Base-by-base conservation (phyloP, 2,888 invertebrate genomes). In the Dasypolia templi region DNA sequence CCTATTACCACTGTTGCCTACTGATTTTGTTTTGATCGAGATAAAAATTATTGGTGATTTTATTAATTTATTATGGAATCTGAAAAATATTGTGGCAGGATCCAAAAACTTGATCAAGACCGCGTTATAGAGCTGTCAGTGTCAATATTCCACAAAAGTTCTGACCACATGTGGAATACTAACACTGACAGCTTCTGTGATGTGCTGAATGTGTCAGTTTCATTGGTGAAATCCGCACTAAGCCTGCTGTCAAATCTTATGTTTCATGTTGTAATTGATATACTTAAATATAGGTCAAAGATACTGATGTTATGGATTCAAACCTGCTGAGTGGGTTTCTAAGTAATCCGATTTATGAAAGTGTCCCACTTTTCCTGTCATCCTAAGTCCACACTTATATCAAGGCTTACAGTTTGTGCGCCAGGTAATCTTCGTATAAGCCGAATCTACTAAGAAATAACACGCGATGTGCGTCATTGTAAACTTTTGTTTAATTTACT, bases 1-100 rank as follows among this genome's bases (percentile, higher is more conserved):
- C 49, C 77, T 80, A 83, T 58, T 92, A 94, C 93, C 84, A 91
- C 66, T 82, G 80, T 79, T 64, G 9, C 12, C 1, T 5, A 35
- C 1, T 7, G 1, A n/a, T 44, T 17, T 6, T 42, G 11, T 46
- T 58, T 1, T 0, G 19, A 55, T 75, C 59, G 81, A 44, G 44
- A 75, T 32, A 32, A 9, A 32, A 32, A 64, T 51, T 32, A 63
- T 46, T 32, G 64, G 17, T 2, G 14, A 46, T 32, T 63, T 32
- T 46, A 17, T 63, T 14, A 53, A 53, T 53, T 35, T 35, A 35
- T 35, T 35, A 35, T 35, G 35, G 35, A 35, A 3, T 35, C 35
- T 35, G 35, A 35, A 35, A 35, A 35, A 35, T 35, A 35, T 5
- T 35, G 35, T 35, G 35, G 4, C 44, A 17, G 19, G 7, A 22